Conservation (phyloP, 2,113 vertebrate species). For the Hylia prasina region DNA sequence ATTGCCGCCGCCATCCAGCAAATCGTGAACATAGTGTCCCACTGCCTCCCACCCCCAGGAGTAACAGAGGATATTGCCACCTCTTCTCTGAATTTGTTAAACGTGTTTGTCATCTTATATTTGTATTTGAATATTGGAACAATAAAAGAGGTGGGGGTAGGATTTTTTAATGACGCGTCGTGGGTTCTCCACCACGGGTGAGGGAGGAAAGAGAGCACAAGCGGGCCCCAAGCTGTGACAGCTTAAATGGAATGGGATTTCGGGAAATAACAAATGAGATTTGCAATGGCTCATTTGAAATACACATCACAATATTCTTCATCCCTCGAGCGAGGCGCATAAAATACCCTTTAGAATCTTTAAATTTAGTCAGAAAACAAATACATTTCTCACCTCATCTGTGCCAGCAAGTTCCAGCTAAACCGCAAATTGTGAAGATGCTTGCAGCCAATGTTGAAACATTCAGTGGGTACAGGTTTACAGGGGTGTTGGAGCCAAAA, state of each 20-base stretch:
- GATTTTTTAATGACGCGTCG: background rate
- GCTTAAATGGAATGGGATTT: background rate
- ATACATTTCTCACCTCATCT: background rate
- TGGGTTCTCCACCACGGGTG: background rate
- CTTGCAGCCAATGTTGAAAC: rapidly evolving
- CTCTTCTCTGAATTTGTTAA: background rate
- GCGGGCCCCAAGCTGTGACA: background rate
- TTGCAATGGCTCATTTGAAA: slow-evolving; percentile 36
- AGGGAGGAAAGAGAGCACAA: background rate
- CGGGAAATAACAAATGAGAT: background rate
- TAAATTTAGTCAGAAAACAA: slow-evolving; percentile 16
- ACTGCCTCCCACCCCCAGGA: background rate
- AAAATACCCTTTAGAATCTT: background rate
- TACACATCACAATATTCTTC: background rate
- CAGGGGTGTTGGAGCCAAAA: background rate
- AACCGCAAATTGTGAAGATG: background rate
- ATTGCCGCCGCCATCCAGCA: background rate
- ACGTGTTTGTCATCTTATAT: background rate
- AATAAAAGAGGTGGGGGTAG: background rate
- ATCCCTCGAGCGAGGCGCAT: background rate
- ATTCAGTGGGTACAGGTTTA: background rate
- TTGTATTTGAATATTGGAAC: background rate
- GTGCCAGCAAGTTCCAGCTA: background rate
- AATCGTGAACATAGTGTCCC: rapidly evolving
- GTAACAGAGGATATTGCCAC: background rate